A percentile compares a stretch with the other conserved stretches of the same genome.
phyloP scores from a whole-genome alignment of 2,797 vertebrate genomes.

The Diglossa cyanea region DNA sequence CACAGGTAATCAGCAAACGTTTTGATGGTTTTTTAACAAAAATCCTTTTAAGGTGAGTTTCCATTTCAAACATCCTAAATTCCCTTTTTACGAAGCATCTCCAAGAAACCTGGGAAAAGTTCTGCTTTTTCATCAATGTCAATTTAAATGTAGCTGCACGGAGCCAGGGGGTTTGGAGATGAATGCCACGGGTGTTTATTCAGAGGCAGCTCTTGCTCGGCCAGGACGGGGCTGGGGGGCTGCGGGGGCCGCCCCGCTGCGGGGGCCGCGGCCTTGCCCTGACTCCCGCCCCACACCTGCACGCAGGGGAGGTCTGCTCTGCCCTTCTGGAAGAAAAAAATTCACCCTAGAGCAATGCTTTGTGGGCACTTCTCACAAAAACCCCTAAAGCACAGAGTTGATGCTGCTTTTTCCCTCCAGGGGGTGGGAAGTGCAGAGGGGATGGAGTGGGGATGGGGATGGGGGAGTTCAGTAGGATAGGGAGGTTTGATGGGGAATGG shows the following conservation, averaged over 20 bases:
- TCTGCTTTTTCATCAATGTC: background rate
- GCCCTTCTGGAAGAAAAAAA: background rate
- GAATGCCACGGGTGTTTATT: background rate
- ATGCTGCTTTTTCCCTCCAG: background rate
- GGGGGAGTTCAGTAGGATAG: rapidly evolving
- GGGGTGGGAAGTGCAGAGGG: rapidly evolving
- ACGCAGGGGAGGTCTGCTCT: background rate
- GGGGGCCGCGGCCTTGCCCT: background rate
- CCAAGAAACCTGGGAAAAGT: background rate
- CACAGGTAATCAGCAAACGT: background rate
- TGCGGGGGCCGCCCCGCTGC: background rate
- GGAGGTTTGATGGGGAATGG: background rate
- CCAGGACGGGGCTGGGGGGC: rapidly evolving
- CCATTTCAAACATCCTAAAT: background rate
- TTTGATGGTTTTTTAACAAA: background rate
- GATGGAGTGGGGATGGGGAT: background rate
- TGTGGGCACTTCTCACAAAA: background rate
- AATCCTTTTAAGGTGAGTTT: background rate
- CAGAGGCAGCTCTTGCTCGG: background rate
- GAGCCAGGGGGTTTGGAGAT: background rate
- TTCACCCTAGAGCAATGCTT: rapidly evolving
- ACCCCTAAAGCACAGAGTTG: rapidly evolving
- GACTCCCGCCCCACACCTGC: background rate
- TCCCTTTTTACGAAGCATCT: background rate
- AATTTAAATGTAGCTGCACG: background rate